Evolutionary conservation across 2,888 invertebrate species (phyloP), one percentile per base, ranked within the genome.

Genomic region (Pristionchus arcanus): DNA sequence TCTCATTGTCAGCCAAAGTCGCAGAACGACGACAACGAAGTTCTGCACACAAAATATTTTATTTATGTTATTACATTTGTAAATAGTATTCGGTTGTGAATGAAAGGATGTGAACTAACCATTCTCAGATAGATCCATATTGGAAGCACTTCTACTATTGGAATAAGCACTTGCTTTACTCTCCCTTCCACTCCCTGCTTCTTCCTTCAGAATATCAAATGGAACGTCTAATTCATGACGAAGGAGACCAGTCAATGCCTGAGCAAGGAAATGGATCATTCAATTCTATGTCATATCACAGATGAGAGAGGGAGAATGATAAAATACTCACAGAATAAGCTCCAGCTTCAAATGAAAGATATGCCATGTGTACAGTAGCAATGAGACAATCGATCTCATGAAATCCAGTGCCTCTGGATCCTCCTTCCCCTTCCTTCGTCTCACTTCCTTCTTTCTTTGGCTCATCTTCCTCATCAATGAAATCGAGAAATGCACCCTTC

Each of bases 191-290:
- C 91, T 92, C 15, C 86, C 55, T 11, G 37, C 28, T 89, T 90
- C 31, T 87, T 84, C 37, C 63, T 59, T 63, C 59, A 59, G 91
- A 37, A 89, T 86, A 77, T 93, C 94, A 81, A 93, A 93, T 16
- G 93, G 92, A 34, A 96, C 97, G 96, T 98, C 98, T 89, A 98
- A 97, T 96, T 99, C 99, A 95, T 98, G 97, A 95, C 98, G 97
- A 91, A 99, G 96, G 91, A 99, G 96, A 96, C 98, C 98, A 84
- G 98, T 97, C 95, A 99, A 97, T 15, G 98, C 97, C 91, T 97
- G 96, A 96, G 92, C 1, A 28, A 53, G 49, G n/a, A 11, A n/a
- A 81, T 81, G 2, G 7, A 68, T 66, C 28, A n/a, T 15, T 11
- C 21, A 42, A n/a, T 7, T 25, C 19, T 21, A 16, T 71, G 4